Percentiles rank a stretch among this genome's conserved stretches.
phyloP scores from a whole-genome alignment of 2,797 vertebrate genomes.

The Hybognathus amarus region DNA sequence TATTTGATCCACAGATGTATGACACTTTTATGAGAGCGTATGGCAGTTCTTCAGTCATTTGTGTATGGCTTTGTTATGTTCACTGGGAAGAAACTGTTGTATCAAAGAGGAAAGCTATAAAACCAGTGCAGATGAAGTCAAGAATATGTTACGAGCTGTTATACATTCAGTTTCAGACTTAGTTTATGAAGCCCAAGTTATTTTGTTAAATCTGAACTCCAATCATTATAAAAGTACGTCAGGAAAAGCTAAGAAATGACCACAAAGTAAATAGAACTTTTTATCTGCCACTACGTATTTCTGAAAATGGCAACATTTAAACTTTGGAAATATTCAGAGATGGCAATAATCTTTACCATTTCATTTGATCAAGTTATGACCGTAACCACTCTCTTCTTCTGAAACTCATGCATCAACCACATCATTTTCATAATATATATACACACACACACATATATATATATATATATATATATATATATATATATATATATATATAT shows the following conservation, averaged over 20 bases:
- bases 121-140: conserved; percentile 22
- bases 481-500: too few relatives aligned
- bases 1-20: conserved; percentile 8
- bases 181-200: conserved; percentile 20
- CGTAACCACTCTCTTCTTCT: not conserved
- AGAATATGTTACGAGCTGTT: conserved; percentile 16
- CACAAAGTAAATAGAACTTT: not conserved
- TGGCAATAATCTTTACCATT: not conserved
- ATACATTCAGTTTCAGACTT: conserved; percentile 24
- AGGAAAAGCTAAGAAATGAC: too few relatives aligned
- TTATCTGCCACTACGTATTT: not conserved
- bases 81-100: not conserved
- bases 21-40: conserved; percentile 6
- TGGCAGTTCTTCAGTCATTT: conserved; percentile 17
- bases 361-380: not conserved
- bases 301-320: not conserved
- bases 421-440: not conserved
- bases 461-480: too few relatives aligned
- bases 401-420: not conserved
- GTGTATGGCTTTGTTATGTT: conserved; percentile 30
- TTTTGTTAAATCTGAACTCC: conserved; percentile 21
- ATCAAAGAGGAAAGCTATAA: conserved; percentile 28
- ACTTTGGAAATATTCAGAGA: not conserved
- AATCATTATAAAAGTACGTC: not conserved
- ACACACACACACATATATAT: too few relatives aligned